Base-by-base conservation (phyloP, 2,888 invertebrate species). In the Lysandra bellargus region DNA sequence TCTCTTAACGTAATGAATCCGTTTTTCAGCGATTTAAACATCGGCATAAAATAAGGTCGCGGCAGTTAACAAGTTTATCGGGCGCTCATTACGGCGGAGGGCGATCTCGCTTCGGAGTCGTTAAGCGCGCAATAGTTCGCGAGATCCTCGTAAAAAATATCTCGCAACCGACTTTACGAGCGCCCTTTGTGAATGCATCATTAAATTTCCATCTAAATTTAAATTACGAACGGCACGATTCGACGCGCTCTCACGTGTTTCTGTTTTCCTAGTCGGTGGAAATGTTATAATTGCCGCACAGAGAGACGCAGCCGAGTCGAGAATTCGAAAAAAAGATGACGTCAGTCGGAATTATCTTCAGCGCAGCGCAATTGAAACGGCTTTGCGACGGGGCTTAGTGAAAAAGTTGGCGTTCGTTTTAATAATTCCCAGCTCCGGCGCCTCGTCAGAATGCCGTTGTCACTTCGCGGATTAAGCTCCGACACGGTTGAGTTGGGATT, bases 351-450 rank as follows among this genome's bases (percentile, higher is more conserved):
- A 94, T 94, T 94, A 94, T 94, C 94, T 94, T 93, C 94, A 94
- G 94, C 94, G 92, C 93, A 92, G 94, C 92, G 94, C 94, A 94
- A 94, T 94, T 94, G 94, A 93, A 94, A 94, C 94, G 94, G 94
- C 94, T 94, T 94, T 94, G 93, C 93, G 93, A 92, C 93, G 91
- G 86, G 90, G 94, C 94, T 94, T 93, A 94, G 92, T 93, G 92
- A 94, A 94, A 94, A 94, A 94, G 93, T 94, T 94, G 94, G 93
- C 94, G 94, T 94, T 94, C 94, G 94, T 94, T 94, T 94, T 94
- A 93, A 94, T 94, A 94, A 94, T 94, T 94, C 93, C 93, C 92
- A 90, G 93, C 93, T 91, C 92, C 93, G 94, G 94, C 94, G 94
- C 94, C 94, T 94, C 94, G 93, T 92, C 94, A 94, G 94, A 94